Percentiles rank a stretch among this genome's conserved stretches.
Conservation (phyloP, 2,797 vertebrate species). For the Trachops cirrhosus region DNA sequence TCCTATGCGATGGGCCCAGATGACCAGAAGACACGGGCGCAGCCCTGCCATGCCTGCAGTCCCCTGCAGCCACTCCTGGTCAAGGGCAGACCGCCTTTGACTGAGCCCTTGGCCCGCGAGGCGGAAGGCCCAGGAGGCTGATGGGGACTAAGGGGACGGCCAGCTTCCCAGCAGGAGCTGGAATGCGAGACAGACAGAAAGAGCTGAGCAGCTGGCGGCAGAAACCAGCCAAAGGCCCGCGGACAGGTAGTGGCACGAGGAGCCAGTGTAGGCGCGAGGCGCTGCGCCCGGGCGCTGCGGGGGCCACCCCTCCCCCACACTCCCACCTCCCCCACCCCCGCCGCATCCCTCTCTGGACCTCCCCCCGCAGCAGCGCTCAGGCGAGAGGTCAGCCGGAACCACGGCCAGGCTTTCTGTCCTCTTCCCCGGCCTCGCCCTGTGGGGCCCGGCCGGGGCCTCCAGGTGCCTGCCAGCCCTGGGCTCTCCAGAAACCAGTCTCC, state of each 20-base stretch:
- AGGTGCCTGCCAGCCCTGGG: rapidly evolving
- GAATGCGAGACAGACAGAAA: neutral
- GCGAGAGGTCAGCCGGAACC: neutral
- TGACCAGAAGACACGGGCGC: rapidly evolving
- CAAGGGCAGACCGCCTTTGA: neutral
- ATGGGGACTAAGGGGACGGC: neutral
- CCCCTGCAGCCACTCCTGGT: too few species aligned
- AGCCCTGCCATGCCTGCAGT: neutral
- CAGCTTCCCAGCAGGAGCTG: neutral
- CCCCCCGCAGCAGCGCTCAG: neutral
- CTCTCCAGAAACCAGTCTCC: neutral
- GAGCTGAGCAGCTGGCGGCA: neutral
- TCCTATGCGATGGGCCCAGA: rapidly evolving
- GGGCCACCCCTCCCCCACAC: too few species aligned
- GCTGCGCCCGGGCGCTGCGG: neutral
- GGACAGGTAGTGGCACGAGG: neutral
- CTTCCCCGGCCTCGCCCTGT: neutral
- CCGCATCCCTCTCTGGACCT: neutral
- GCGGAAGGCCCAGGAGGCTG: neutral
- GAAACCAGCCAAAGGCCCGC: neutral
- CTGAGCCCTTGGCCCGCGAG: neutral
- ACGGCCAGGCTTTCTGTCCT: rapidly evolving
- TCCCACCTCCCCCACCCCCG: too few species aligned
- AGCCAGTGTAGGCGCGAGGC: rapidly evolving
- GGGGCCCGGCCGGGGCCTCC: too few species aligned